Conservation (phyloP, 2,797 vertebrate species). For the Typhlichthys eigenmanni region DNA sequence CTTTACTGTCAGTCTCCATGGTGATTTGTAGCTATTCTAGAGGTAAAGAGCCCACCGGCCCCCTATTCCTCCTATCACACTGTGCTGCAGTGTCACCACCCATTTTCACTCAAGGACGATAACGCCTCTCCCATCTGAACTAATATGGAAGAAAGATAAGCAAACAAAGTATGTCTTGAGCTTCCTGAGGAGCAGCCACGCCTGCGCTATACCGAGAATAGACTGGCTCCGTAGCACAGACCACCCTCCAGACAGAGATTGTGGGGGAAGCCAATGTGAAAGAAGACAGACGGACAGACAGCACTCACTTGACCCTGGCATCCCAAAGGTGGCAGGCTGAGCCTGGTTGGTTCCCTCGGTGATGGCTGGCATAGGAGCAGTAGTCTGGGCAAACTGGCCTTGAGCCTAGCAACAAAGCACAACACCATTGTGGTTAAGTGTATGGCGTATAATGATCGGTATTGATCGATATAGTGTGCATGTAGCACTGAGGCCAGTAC, state of each 20-base stretch:
- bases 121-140: not conserved
- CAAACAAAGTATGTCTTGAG: constrained; percentile 2
- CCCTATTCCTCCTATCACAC: no score
- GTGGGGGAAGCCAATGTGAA: not conserved
- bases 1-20: constrained; percentile 56
- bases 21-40: constrained; percentile 58
- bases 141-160: not conserved
- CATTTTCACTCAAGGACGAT: constrained; percentile 8
- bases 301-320: constrained; percentile 72
- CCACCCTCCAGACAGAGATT: constrained; percentile 10
- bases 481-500: no score
- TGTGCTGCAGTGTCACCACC: constrained; percentile 10
- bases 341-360: constrained; percentile 70
- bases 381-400: constrained; percentile 71
- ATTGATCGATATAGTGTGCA: no score
- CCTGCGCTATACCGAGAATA: constrained; percentile 1
- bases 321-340: constrained; percentile 43
- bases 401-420: constrained; percentile 69
- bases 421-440: not conserved
- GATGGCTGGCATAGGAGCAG: constrained; percentile 72
- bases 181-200: not conserved
- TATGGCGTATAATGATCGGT: not conserved
- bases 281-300: not conserved
- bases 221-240: not conserved
- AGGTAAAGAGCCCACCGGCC: constrained; percentile 44